Evolutionary conservation across 2,797 vertebrate species (phyloP), one percentile per base, ranked within the genome.

Genomic region (Caiman crocodilus): DNA sequence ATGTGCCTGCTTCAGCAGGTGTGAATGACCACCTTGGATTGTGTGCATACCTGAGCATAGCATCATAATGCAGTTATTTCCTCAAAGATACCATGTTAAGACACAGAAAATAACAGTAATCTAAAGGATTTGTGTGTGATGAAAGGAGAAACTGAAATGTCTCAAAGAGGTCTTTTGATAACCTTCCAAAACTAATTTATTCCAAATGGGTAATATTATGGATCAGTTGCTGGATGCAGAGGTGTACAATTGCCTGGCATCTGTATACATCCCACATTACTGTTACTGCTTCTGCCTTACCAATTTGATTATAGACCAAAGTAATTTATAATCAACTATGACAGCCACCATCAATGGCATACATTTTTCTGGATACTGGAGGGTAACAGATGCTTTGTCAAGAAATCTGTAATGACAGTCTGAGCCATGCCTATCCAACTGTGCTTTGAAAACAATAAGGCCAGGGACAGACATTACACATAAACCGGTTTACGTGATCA

Each of bases 71-170:
- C 23, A 82, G 2, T 64, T 14, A 25, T 60, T 80, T 64, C 2
- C 85, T 32, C 65, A 69, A 69, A 32, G 18, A 13, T 82, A 82
- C 85, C 69, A 80, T 58, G 85, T 85, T 92, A 78, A 32, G 85
- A 85, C 18, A 71, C 35, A 83, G 79, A 80, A 91, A 94, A 94
- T 92, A 67, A 32, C 76, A 94, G 55, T 87, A 90, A 60, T 23
- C 9, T 35, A 84, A 25, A 7, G 10, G 76, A 92, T 95, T 92
- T 8, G 23, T 88, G 79, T 79, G 59, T 56, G 50, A 87, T 16
- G 80, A 63, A 23, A 89, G 81, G 59, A 94, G 58, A 85, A 94
- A 81, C 86, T 42, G 73, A 90, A 69, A 94, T 92, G 21, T 75
- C 17, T 30, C 50, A 64, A 42, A 28, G 32, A 93, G 85, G 12